Evolutionary conservation across 2,888 invertebrate genomes (phyloP).

Genomic region (Cepaea hortensis): DNA sequence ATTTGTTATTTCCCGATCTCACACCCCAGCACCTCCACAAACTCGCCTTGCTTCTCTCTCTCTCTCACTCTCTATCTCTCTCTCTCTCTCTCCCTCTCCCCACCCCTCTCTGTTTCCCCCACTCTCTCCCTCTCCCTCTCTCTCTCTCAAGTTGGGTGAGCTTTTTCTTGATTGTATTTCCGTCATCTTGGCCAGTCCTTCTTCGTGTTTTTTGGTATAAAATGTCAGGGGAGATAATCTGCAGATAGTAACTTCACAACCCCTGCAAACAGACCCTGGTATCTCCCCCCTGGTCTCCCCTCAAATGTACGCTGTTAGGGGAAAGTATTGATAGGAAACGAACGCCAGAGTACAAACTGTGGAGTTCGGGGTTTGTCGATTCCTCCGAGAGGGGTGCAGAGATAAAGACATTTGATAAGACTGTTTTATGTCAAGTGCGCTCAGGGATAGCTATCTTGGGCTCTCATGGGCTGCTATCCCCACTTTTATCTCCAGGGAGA

Average conservation of each 20-base stretch:
- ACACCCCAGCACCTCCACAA: too few relatives aligned
- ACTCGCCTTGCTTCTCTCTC: too few relatives aligned
- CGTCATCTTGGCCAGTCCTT: neutral
- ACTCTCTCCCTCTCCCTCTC: too few relatives aligned
- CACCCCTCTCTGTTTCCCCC: too few relatives aligned
- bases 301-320: neutral
- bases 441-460: neutral
- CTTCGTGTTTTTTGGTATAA: neutral
- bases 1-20: too few relatives aligned
- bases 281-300: too few relatives aligned
- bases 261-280: neutral
- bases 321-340: constrained; percentile 12
- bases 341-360: neutral
- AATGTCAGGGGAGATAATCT: neutral
- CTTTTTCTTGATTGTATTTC: neutral
- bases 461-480: constrained; percentile 37
- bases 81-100: too few relatives aligned
- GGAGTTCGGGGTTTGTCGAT: constrained; percentile 23
- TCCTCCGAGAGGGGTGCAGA: constrained; percentile 9
- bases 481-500: constrained; percentile 25
- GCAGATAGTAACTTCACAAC: neutral
- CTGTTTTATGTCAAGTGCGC: constrained; percentile 35
- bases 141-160: too few relatives aligned
- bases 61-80: too few relatives aligned
- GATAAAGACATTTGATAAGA: constrained; percentile 34